phyloP scores from a whole-genome alignment of 2,888 invertebrate species.

The Seladonia tumulorum region DNA sequence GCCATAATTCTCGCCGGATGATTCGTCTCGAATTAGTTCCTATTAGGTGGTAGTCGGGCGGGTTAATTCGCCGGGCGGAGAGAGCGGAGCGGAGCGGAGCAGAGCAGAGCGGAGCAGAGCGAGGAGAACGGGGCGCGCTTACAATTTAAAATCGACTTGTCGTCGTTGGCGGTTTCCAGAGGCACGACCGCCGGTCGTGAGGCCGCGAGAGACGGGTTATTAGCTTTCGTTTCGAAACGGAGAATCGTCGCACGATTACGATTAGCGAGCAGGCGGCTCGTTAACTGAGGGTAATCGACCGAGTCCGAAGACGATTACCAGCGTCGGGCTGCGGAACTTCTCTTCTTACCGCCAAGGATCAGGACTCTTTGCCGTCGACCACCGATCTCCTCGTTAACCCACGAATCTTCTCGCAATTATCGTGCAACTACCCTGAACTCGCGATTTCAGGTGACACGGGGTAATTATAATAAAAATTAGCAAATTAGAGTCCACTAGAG shows the following conservation, averaged over 20 bases:
- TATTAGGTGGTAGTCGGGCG: conserved; percentile 64
- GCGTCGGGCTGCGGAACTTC: conserved; percentile 20
- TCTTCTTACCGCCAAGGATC: conserved; percentile 43
- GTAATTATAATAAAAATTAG: not conserved
- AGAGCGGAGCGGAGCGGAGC: not conserved
- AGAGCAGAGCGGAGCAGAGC: not conserved
- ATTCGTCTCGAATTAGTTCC: conserved; percentile 74
- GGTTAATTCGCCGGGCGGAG: conserved; percentile 56
- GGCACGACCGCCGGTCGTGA: conserved; percentile 63
- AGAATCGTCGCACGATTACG: conserved; percentile 63
- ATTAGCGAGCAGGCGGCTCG: conserved; percentile 60
- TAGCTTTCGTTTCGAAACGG: conserved; percentile 65
- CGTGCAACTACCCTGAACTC: not conserved
- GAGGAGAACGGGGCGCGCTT: conserved; percentile 58
- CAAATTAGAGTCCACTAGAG: not conserved
- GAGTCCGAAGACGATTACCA: conserved; percentile 52
- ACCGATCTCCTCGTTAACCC: conserved; percentile 25
- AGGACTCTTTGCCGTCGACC: not conserved
- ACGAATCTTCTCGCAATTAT: conserved; percentile 24
- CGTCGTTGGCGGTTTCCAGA: conserved; percentile 51
- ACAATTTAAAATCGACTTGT: conserved; percentile 68
- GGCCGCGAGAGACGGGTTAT: conserved; percentile 62
- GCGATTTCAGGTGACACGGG: not conserved
- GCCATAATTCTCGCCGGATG: conserved; percentile 67
- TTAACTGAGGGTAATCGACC: conserved; percentile 66